These are phyloP conservation scores for Yponomeuta cagnagella DNA, from an alignment of 2,888 invertebrate genomes.

Conservation along the genomic window DNA sequence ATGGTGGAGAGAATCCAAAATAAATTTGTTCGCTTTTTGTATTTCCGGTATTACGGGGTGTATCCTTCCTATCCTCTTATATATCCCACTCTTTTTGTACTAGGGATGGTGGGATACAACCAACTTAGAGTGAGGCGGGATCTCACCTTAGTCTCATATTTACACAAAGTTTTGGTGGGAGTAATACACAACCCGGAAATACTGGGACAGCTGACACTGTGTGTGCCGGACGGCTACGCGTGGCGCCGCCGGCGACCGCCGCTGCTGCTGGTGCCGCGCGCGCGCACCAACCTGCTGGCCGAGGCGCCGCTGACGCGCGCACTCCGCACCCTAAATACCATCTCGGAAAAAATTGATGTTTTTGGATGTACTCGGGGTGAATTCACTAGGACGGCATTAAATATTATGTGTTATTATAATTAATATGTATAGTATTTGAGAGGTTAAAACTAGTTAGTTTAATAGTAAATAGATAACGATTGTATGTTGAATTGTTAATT, in stretches of 20 bases:
- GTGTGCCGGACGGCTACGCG: not conserved
- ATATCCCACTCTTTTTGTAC: constrained; percentile 8
- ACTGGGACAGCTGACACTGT: not conserved
- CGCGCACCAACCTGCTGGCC: not conserved
- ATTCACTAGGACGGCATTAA: too few species aligned
- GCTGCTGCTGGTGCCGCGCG: constrained; percentile 2
- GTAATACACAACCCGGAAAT: not conserved
- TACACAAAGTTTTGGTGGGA: not conserved
- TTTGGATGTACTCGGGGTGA: too few species aligned
- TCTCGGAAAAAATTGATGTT: too few species aligned
- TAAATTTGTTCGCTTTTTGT: constrained; percentile 9
- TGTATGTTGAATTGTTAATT: too few species aligned
- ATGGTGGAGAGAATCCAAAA: constrained; percentile 12
- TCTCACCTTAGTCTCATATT: not conserved
- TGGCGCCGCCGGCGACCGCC: not conserved
- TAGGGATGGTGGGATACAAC: constrained; percentile 9
- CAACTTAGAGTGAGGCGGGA: constrained; percentile 1
- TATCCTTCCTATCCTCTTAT: constrained; percentile 12
- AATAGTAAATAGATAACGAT: too few species aligned
- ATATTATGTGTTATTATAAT: too few species aligned
- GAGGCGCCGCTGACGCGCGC: constrained; percentile 1
- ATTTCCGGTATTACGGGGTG: constrained; percentile 2
- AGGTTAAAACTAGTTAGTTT: too few species aligned
- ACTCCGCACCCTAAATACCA: not conserved
- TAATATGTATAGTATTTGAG: too few species aligned